Percentiles rank a stretch among this genome's conserved stretches.
Conservation (phyloP, 2,888 invertebrate species). For the Yponomeuta plumbellus region DNA sequence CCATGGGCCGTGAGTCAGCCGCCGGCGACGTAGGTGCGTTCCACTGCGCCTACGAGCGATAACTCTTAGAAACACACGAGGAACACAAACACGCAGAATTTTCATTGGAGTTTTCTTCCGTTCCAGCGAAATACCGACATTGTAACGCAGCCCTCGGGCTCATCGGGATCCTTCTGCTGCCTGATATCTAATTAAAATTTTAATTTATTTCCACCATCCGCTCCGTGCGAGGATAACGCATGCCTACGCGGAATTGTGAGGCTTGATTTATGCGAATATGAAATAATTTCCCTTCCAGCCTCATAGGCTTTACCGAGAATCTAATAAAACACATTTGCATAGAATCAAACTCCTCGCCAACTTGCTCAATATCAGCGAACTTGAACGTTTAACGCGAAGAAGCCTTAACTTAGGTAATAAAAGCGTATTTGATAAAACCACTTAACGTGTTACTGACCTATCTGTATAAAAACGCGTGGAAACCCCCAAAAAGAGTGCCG, state of each 20-base stretch:
- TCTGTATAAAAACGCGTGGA: constrained; percentile 35
- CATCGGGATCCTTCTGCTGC: constrained; percentile 34
- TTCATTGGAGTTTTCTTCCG: constrained; percentile 57
- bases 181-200: constrained; percentile 63
- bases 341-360: not conserved
- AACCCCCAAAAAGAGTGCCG: constrained; percentile 39
- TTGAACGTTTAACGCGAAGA: not conserved
- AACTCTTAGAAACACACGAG: constrained; percentile 31
- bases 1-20: constrained; percentile 63
- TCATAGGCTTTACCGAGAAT: not conserved
- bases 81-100: constrained; percentile 39
- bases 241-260: constrained; percentile 12
- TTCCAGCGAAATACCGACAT: constrained; percentile 50
- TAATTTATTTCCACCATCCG: constrained; percentile 58
- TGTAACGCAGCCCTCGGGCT: constrained; percentile 34
- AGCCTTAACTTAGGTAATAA: not conserved
- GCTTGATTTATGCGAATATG: constrained; percentile 16
- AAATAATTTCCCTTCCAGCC: constrained; percentile 11
- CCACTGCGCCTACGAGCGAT: constrained; percentile 52
- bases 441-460: constrained; percentile 13
- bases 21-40: constrained; percentile 44
- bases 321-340: not conserved
- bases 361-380: constrained; percentile 1
- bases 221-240: constrained; percentile 14
- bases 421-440: not conserved